Evolutionary conservation across 1,140 invertebrate species (phyloP).

Genomic region (Hetaerina americana): DNA sequence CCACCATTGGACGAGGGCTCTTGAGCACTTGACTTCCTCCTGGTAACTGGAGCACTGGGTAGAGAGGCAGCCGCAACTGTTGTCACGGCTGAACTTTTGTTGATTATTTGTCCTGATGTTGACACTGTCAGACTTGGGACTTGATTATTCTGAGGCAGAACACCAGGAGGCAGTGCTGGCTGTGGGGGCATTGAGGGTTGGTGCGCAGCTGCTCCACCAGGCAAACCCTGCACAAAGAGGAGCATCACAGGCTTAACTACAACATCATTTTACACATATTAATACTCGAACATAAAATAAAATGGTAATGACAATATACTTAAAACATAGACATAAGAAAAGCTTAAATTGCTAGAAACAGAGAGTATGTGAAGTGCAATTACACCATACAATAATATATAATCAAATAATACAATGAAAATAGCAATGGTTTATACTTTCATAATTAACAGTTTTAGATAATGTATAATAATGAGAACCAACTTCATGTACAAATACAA

Average conservation of each 20-base stretch:
- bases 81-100: neutral
- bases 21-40: conserved; percentile 25
- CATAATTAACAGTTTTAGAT: no score
- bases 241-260: neutral
- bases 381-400: no score
- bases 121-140: neutral
- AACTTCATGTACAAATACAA: no score
- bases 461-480: no score
- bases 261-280: neutral
- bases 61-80: conserved; percentile 17
- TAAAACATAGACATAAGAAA: no score
- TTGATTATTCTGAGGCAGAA: neutral
- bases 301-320: no score
- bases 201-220: neutral
- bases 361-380: no score
- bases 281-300: neutral
- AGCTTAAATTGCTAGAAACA: no score
- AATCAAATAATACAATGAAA: no score
- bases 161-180: neutral
- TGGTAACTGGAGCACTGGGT: conserved; percentile 21
- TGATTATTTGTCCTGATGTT: conserved; percentile 2
- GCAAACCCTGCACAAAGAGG: neutral
- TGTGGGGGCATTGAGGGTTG: neutral
- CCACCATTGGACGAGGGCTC: neutral
- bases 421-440: no score